These are phyloP conservation scores for Lepus townsendii DNA, from an alignment of 2,797 vertebrate genomes.

Conservation along the genomic window DNA sequence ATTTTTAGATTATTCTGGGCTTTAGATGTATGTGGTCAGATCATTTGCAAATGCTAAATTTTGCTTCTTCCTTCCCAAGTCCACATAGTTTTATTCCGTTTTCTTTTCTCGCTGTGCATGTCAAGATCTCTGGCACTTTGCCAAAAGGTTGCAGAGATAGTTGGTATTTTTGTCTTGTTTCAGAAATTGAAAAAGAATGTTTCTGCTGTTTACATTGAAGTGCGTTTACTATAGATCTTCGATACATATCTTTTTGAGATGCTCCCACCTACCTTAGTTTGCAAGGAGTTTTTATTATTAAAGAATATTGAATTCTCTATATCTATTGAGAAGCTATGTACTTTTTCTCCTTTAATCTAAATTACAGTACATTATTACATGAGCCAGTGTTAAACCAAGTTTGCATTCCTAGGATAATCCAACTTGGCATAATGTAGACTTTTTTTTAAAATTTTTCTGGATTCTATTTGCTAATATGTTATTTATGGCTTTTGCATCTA, in stretches of 20 bases:
- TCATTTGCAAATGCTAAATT: not conserved
- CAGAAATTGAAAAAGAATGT: not conserved
- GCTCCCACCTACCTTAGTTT: not conserved
- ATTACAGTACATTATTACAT: not conserved
- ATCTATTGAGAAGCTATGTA: not conserved
- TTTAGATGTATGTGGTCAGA: not conserved
- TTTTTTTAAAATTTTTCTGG: not conserved
- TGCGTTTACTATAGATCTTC: not conserved
- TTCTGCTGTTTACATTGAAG: not conserved
- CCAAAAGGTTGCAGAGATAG: not conserved
- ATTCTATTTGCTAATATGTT: not conserved
- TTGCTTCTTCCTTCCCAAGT: not conserved
- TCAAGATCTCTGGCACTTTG: not conserved
- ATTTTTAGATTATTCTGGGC: not conserved
- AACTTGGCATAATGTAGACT: not conserved
- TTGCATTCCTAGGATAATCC: conserved; percentile 28
- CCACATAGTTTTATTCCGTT: not conserved
- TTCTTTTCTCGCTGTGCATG: not conserved
- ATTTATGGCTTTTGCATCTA: not conserved
- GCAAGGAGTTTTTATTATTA: not conserved
- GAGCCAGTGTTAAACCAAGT: not conserved
- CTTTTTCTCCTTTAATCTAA: conserved; percentile 23
- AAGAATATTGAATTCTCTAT: not conserved
- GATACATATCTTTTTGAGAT: not conserved
- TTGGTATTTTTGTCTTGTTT: not conserved